These are phyloP conservation scores for Eunapius fragilis DNA, from an alignment of 37 sponge, comb jelly and placozoan genomes.

Conservation along the genomic window DNA sequence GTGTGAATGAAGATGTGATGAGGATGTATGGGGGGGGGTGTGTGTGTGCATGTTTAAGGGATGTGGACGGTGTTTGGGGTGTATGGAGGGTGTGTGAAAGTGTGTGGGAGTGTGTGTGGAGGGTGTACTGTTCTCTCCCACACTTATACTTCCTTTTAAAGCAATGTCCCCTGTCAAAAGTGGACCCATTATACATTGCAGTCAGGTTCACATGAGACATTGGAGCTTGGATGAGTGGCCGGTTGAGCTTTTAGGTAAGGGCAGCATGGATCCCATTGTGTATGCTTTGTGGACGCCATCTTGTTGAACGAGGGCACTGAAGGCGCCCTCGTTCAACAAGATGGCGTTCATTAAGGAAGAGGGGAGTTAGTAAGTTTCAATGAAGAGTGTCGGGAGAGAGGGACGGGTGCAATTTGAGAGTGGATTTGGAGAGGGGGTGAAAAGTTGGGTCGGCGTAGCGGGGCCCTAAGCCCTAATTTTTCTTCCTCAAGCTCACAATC, in stretches of 20 bases:
- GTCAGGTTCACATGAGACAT: conserved; percentile 66
- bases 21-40: background rate
- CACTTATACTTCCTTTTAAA: background rate
- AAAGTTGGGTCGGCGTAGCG: background rate
- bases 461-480: no score
- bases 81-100: background rate
- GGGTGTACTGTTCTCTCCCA: background rate
- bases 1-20: background rate
- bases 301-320: no score
- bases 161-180: background rate
- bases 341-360: no score
- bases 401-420: no score
- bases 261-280: no score
- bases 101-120: background rate
- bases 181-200: conserved; percentile 60
- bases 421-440: no score
- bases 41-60: background rate
- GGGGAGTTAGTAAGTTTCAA: no score
- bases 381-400: no score
- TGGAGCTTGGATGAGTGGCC: conserved; percentile 79
- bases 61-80: background rate
- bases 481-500: no score
- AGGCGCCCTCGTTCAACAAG: no score
- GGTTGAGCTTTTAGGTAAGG: conserved; percentile 51
- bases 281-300: no score